Evolutionary conservation across 2,113 vertebrate species (phyloP).

Genomic region (Cephalopholis sonnerati): DNA sequence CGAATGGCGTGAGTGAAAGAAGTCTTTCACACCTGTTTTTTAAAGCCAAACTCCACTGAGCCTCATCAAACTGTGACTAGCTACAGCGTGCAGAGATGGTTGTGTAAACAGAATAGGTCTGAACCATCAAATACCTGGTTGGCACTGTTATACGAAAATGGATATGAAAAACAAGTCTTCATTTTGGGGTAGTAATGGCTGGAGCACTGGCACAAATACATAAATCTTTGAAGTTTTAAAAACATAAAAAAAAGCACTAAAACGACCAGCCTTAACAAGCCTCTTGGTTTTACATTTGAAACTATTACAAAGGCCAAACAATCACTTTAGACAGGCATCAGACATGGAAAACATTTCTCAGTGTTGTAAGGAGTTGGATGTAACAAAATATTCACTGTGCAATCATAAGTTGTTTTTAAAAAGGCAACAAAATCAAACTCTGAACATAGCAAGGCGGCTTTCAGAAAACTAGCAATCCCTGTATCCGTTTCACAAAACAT

Average conservation of each 20-base stretch:
- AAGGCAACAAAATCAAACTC: conserved; percentile 74
- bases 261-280: conserved; percentile 15
- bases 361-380: conserved; percentile 29
- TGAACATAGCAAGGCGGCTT: conserved; percentile 58
- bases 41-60: neutral
- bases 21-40: conserved; percentile 1
- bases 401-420: conserved; percentile 57
- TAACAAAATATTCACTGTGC: conserved; percentile 56
- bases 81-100: conserved; percentile 19
- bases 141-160: conserved; percentile 49
- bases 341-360: conserved; percentile 43
- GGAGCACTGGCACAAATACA: conserved; percentile 47
- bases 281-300: conserved; percentile 41
- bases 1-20: neutral
- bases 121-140: conserved; percentile 35
- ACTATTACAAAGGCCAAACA: conserved; percentile 53
- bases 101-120: conserved; percentile 29
- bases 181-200: conserved; percentile 30
- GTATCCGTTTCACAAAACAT: conserved; percentile 39
- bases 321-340: conserved; percentile 51
- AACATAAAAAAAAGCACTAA: conserved; percentile 33
- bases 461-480: conserved; percentile 52
- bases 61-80: neutral
- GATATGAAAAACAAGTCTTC: neutral
- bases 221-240: neutral